Conservation (phyloP, 1,140 invertebrate genomes). For the Lutraria rhynchaena region DNA sequence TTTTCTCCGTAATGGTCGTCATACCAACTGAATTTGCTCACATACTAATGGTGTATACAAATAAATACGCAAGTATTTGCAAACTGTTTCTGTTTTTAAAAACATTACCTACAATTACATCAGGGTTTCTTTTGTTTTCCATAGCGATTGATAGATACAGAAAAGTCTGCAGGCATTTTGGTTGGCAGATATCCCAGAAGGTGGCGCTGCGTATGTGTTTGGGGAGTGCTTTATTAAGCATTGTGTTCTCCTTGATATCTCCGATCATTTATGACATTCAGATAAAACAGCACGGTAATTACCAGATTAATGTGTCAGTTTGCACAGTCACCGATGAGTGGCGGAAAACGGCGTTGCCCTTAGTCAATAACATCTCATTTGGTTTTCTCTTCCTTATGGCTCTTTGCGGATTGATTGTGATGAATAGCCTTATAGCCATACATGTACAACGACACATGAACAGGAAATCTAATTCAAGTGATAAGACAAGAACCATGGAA, state of each 20-base stretch:
- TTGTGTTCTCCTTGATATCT: constrained; percentile 1
- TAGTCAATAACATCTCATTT: constrained; percentile 15
- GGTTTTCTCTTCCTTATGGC: constrained; percentile 5
- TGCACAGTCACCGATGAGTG: constrained; percentile 23
- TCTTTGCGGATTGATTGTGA: constrained; percentile 21
- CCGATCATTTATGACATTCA: constrained; percentile 12
- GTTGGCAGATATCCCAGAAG: constrained; percentile 36
- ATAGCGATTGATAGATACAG: constrained; percentile 46
- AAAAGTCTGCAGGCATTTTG: constrained; percentile 35
- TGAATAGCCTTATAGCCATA: constrained; percentile 27
- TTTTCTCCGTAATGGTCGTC: neutral
- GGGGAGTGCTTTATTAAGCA: neutral
- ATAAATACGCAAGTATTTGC: constrained; percentile 5
- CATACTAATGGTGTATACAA: constrained; percentile 20
- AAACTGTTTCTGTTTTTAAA: constrained; percentile 38
- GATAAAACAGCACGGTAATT: neutral
- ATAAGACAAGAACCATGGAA: neutral
- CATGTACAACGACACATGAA: neutral
- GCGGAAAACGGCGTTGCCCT: constrained; percentile 11
- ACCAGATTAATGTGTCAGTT: constrained; percentile 22
- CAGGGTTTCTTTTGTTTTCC: constrained; percentile 16
- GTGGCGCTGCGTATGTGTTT: constrained; percentile 12
- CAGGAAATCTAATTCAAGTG: neutral
- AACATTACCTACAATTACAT: constrained; percentile 8
- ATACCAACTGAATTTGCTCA: constrained; percentile 21